Base-by-base conservation (phyloP, 2,113 vertebrate species). In the Leucoraja erinaceus region DNA sequence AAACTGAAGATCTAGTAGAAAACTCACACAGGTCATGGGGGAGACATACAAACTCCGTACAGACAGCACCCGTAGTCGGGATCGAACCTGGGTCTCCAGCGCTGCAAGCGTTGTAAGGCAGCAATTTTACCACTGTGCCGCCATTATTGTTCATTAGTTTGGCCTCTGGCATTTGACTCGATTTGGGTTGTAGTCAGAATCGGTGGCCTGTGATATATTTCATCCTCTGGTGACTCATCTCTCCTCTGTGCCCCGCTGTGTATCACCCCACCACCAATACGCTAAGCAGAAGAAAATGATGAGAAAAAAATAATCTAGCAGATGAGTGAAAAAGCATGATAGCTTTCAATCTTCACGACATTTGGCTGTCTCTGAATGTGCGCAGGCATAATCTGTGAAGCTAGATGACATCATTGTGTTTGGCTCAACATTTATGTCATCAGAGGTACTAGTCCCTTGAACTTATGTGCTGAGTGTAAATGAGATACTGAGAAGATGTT, bases 381-480 rank as follows among this genome's bases (percentile, higher is more conserved):
- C 83, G 28, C 14, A 31, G 54, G 61, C 59, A 31, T 31, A 86
- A 61, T 66, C n/a, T 31, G 59, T 63, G 28, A 31, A 88, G 31
- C 28, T 63, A n/a, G n/a, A 61, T 86, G 56, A 86, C 83, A 31
- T 31, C 63, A 88, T 88, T 63, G 59, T 88, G 83, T 63, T 61
- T 88, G 59, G 11, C 59, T 88, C 83, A 63, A 31, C 16, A 83
- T 59, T 22, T 22, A 10, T 83, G 28, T 12, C 56, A 88, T 88
- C 31, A 7, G 14, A 63, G 56, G 59, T 31, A 31, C 83, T 88
- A 59, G 38, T 7, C 83, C 14, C 83, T 88, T 88, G 83, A 88
- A 63, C 59, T 63, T 88, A 31, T 63, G 83, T 88, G 61, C 56
- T 1, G 14, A 63, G 59, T 66, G 31, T 63, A 59, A 63, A 63